Evolutionary conservation across 2,797 vertebrate species (phyloP).

Genomic region (Myotis vivesi): DNA sequence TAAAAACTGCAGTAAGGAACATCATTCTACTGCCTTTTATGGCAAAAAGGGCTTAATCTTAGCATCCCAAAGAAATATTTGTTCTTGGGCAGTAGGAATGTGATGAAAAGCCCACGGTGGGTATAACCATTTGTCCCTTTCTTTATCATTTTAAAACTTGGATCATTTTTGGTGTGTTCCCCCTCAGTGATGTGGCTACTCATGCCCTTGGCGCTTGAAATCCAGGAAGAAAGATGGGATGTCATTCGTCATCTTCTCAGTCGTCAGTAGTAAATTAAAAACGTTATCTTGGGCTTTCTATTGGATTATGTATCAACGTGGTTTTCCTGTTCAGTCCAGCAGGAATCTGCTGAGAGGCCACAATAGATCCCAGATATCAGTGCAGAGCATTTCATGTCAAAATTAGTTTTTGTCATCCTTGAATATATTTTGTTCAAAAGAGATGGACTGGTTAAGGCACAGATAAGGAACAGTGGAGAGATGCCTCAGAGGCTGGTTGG

Average conservation of each 20-base stretch:
- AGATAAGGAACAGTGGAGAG: constrained; percentile 27
- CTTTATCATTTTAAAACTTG: not conserved
- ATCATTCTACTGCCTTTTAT: not conserved
- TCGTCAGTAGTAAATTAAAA: constrained; percentile 21
- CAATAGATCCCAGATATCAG: constrained; percentile 57
- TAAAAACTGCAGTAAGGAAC: not conserved
- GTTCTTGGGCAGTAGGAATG: not conserved
- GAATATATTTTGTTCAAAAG: constrained; percentile 60
- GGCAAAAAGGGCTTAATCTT: not conserved
- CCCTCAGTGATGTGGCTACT: not conserved
- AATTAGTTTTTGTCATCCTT: constrained; percentile 68
- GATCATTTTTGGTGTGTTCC: constrained; percentile 12
- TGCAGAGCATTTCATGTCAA: constrained; percentile 67
- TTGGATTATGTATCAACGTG: constrained; percentile 52
- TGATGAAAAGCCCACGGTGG: not conserved
- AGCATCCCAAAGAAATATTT: not conserved
- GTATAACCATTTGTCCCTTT: not conserved
- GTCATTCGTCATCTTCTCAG: not conserved
- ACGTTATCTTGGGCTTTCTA: constrained; percentile 45
- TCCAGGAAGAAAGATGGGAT: constrained; percentile 14
- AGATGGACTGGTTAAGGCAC: constrained; percentile 49
- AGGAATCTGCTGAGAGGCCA: constrained; percentile 45
- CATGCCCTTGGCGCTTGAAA: not conserved
- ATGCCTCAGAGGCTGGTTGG: not conserved
- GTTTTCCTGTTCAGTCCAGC: constrained; percentile 52